phyloP scores from a whole-genome alignment of 2,113 vertebrate genomes.

The Dromas ardeola region DNA sequence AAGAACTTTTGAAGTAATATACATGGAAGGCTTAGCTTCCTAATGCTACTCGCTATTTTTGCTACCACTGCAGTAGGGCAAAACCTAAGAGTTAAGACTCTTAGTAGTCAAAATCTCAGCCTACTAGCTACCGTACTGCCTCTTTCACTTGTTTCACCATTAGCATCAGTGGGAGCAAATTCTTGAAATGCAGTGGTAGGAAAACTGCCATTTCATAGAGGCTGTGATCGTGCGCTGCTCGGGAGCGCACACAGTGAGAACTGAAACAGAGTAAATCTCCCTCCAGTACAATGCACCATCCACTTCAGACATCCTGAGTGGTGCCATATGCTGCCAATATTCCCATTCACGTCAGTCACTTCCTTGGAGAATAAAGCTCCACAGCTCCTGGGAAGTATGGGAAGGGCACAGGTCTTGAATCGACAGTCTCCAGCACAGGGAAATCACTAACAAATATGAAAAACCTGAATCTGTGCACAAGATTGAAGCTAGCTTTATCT shows the following conservation, averaged over 20 bases:
- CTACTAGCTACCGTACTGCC: neutral
- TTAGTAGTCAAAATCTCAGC: neutral
- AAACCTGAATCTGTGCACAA: neutral
- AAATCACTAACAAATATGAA: neutral
- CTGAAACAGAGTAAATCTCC: neutral
- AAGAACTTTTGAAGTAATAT: neutral
- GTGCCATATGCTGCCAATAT: slow-evolving; percentile 1
- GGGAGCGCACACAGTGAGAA: fast-evolving
- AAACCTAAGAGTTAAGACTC: neutral
- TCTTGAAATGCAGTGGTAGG: fast-evolving
- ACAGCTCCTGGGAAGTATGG: neutral
- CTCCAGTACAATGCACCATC: neutral
- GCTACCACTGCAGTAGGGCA: neutral
- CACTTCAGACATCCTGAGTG: neutral
- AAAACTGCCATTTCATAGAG: neutral
- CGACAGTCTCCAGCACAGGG: neutral
- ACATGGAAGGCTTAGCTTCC: neutral
- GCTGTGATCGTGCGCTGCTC: neutral
- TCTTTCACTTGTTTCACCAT: neutral
- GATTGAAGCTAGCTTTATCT: neutral
- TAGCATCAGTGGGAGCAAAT: neutral
- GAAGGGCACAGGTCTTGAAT: neutral
- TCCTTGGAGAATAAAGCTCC: neutral
- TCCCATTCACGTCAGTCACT: neutral
- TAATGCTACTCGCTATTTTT: neutral